Evolutionary conservation across 2,888 invertebrate species (phyloP).

Genomic region (Lamproptera curius): DNA sequence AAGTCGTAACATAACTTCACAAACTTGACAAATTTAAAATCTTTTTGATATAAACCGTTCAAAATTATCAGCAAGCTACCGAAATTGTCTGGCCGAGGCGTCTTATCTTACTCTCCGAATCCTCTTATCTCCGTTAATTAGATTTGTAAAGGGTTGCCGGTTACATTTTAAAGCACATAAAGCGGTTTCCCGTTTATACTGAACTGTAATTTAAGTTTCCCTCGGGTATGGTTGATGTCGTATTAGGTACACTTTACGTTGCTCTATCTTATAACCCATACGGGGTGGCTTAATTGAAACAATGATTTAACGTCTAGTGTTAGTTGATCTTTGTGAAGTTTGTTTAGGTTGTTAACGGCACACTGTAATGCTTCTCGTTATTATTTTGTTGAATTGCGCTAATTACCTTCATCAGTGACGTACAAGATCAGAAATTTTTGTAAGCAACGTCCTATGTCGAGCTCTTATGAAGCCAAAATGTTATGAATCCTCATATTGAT

Average conservation of each 20-base stretch:
- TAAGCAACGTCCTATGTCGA: too few relatives aligned
- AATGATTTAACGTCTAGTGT: conserved; percentile 5
- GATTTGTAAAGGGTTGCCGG: conserved; percentile 8
- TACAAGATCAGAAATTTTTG: too few relatives aligned
- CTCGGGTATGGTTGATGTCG: conserved; percentile 7
- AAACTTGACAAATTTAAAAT: not conserved
- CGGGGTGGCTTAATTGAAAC: conserved; percentile 6
- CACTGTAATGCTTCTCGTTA: too few relatives aligned
- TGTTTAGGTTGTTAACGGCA: too few relatives aligned
- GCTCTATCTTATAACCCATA: conserved; percentile 1
- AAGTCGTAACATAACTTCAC: not conserved
- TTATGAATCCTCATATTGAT: too few relatives aligned
- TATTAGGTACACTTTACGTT: conserved; percentile 11
- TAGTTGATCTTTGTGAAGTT: too few relatives aligned
- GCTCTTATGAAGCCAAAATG: too few relatives aligned
- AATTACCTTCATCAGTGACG: too few relatives aligned
- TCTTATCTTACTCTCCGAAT: not conserved
- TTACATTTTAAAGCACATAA: conserved; percentile 10
- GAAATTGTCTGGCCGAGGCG: not conserved
- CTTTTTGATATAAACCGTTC: not conserved
- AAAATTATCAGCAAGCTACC: not conserved
- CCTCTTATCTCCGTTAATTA: conserved; percentile 8
- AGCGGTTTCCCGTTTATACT: conserved; percentile 4
- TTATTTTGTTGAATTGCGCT: too few relatives aligned
- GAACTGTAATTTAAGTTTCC: conserved; percentile 11